Evolutionary conservation across 2,113 vertebrate genomes (phyloP), one percentile per base, ranked within the genome.

Genomic region (Pseudopipra pipra): DNA sequence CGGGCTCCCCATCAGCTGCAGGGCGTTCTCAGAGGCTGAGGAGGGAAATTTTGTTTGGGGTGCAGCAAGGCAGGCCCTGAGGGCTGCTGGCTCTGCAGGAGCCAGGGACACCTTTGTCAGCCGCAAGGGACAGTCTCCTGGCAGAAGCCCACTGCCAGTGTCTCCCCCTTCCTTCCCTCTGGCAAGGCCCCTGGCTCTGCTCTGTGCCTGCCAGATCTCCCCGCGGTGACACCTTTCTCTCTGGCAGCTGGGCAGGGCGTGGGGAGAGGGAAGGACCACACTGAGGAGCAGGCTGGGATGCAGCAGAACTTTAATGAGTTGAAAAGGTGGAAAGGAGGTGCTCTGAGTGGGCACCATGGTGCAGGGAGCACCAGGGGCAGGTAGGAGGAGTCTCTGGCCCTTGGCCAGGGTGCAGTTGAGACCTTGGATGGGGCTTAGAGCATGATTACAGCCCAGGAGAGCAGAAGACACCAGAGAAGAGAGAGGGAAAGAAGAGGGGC

Each of bases 281-380:
- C 43, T 43, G 31, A 93, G 24, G 3, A 59, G 37, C 24, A 44
- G 39, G 11, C 27, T 73, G 31, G 5, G 43, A 88, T 93, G 94
- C 91, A 81, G 8, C 9, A 88, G 67, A 81, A 77, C 27, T 91
- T 95, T 93, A 93, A 31, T 91, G 87, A 67, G n/a, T n/a, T 17
- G 5, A 4, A 85, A 87, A 33, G n/a, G 84, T 7, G 30, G 8
- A 49, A 75, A 70, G 25, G 6, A 58, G 11, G 11, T 52, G 28
- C 55, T 47, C 71, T 12, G 46, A 41, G 30, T 11, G 3, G 22
- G 7, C 18, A n/a, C 19, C 1, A 0, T 3, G 5, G 19, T 33
- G 18, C 21, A 44, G 35, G 4, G 15, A 71, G 14, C 35, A 41
- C 21, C 35, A 52, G 27, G 3, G 11, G 2, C 17, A 63, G 24